Conservation (phyloP, 2,888 invertebrate genomes). For the Agriopis aurantiaria region DNA sequence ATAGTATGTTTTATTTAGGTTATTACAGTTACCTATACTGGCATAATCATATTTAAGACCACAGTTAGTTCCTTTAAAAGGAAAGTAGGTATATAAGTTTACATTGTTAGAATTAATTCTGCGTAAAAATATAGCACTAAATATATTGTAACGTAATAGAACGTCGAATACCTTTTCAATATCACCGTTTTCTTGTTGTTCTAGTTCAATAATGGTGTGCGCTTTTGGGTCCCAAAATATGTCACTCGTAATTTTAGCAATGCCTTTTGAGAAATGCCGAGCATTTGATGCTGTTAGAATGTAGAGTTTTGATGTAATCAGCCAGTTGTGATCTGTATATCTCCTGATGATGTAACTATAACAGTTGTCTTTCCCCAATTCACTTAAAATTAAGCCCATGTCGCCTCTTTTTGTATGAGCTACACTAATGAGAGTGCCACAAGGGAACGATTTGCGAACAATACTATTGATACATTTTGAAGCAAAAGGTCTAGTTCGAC, state of each 20-base stretch:
- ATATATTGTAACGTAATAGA: slow-evolving; percentile 55
- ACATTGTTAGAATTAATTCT: slow-evolving; percentile 40
- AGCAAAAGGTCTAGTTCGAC: not conserved
- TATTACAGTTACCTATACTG: slow-evolving; percentile 55
- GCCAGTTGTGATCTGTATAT: slow-evolving; percentile 50
- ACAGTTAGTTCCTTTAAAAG: slow-evolving; percentile 60
- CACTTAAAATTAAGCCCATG: slow-evolving; percentile 45
- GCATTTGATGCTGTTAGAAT: slow-evolving; percentile 55
- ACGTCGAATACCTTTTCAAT: slow-evolving; percentile 50
- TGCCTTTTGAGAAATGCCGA: slow-evolving; percentile 47
- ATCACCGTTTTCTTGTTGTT: slow-evolving; percentile 44
- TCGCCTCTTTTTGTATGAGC: slow-evolving; percentile 47
- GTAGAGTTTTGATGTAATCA: slow-evolving; percentile 55
- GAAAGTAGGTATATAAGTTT: slow-evolving; percentile 55
- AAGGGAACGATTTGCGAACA: slow-evolving; percentile 50
- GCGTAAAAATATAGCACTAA: slow-evolving; percentile 56
- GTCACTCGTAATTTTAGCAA: slow-evolving; percentile 55
- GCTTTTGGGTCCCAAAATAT: slow-evolving; percentile 67
- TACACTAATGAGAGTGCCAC: slow-evolving; percentile 51
- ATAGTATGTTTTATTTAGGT: slow-evolving; percentile 38
- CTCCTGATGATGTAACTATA: slow-evolving; percentile 54
- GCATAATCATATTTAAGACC: slow-evolving; percentile 49
- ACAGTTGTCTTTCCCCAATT: slow-evolving; percentile 49
- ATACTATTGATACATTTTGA: slow-evolving; percentile 51
- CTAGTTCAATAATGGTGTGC: slow-evolving; percentile 55